Evolutionary conservation across 2,797 vertebrate species (phyloP), one percentile per base, ranked within the genome.

Genomic region (Melanogrammus aeglefinus): DNA sequence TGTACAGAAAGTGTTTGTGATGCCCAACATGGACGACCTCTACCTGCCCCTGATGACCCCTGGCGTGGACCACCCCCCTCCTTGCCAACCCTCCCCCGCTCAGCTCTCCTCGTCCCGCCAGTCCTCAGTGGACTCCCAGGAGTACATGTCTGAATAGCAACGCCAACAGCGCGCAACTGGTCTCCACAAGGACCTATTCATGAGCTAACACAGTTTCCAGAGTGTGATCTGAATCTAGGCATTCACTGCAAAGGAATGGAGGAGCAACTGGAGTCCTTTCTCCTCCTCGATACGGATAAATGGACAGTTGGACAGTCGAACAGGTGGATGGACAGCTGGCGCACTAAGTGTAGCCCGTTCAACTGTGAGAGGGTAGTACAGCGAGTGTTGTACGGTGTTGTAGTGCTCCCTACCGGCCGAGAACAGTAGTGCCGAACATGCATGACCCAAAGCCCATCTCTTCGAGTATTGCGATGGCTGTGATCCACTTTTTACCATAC

Each of bases 11-110:
- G 92, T 96, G 66, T 83, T 96, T 81, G 96, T 97, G 86, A 97
- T 96, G 96, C 96, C 96, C 73, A 96, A 97, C 86, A 97, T 96
- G 96, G 96, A 96, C 0, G 96, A 97, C 84, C 89, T 96, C 13
- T 95, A 96, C 85, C 84, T 96, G 66, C 95, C 96, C 12, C 92
- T 97, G 84, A 97, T 97, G 96, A 90, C 92, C 63, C 94, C 96
- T 0, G 92, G 93, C 57, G 88, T 95, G 89, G 95, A 96, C 10
- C 88, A 88, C 41, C 84, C 91, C 4, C 0, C 89, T 31, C 33
- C 81, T 1, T 90, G 90, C 76, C 89, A 85, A 24, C 88, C 85
- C 9, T 91, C 90, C 21, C 90, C 83, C 0, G 75, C 57, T 1
- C 91, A 78, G 57, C 69, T 9, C 3, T 88, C 78, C 35, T 85